Percentiles rank a stretch among this genome's conserved stretches.
These are phyloP conservation scores for Malurus leucopterus DNA, from an alignment of 2,797 vertebrate genomes.

Conservation along the genomic window DNA sequence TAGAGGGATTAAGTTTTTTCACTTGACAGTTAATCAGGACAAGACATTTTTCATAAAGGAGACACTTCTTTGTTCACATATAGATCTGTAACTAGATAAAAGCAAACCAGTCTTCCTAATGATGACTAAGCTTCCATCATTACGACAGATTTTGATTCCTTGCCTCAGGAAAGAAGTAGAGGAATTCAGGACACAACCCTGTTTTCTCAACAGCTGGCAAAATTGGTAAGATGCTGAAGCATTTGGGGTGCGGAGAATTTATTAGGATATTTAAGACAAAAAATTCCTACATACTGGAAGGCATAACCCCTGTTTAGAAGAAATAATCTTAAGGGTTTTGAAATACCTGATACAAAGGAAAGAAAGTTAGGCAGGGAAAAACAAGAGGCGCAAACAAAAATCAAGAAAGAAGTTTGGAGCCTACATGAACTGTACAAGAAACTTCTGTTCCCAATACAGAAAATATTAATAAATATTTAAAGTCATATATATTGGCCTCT, in stretches of 20 bases:
- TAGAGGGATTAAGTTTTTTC: background rate
- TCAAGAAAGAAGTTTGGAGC: background rate
- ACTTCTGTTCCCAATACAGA: background rate
- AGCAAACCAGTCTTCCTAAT: background rate
- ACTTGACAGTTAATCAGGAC: background rate
- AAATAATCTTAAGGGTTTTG: background rate
- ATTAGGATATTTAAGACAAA: background rate
- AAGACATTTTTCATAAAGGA: background rate
- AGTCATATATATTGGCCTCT: background rate
- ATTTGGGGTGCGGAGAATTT: background rate
- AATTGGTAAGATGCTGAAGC: background rate
- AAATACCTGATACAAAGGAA: background rate
- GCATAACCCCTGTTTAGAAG: background rate
- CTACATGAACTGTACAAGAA: background rate
- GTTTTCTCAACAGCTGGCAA: background rate
- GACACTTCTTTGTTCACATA: background rate
- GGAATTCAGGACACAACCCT: background rate
- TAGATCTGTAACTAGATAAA: background rate
- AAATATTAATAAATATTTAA: background rate
- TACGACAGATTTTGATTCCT: background rate
- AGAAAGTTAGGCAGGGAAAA: background rate
- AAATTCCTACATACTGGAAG: background rate
- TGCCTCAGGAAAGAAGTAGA: background rate
- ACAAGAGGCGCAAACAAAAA: background rate
- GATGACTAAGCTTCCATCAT: background rate